These are phyloP conservation scores for Luperina testacea DNA, from an alignment of 2,888 invertebrate species.

Conservation along the genomic window DNA sequence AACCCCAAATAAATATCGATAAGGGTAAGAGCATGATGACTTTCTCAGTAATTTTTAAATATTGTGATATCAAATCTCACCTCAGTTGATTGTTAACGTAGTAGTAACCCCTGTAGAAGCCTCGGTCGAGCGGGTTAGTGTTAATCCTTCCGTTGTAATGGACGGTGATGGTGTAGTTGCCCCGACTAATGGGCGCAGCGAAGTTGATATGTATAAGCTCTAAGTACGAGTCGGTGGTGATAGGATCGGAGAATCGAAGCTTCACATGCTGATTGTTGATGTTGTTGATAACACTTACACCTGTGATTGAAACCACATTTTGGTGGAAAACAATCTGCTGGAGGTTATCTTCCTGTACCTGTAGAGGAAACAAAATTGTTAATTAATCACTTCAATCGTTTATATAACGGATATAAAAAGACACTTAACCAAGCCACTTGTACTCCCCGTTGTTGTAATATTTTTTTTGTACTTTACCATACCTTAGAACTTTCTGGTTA, in stretches of 20 bases:
- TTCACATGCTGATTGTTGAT: constrained; percentile 67
- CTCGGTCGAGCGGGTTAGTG: constrained; percentile 83
- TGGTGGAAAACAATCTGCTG: constrained; percentile 84
- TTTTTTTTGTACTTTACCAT: neutral
- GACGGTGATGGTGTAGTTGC: constrained; percentile 79
- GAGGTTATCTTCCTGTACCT: constrained; percentile 77
- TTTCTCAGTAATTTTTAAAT: neutral
- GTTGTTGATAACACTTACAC: constrained; percentile 72
- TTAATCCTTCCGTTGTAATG: constrained; percentile 80
- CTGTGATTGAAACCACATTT: constrained; percentile 78
- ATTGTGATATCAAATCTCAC: constrained; percentile 67
- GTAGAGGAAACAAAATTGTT: constrained; percentile 7
- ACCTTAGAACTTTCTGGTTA: neutral
- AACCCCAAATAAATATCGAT: neutral
- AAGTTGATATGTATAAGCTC: constrained; percentile 82
- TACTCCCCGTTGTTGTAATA: neutral
- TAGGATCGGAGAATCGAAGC: constrained; percentile 71
- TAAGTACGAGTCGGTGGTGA: constrained; percentile 78
- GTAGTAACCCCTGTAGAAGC: constrained; percentile 86
- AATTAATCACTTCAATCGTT: neutral
- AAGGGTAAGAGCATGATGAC: neutral
- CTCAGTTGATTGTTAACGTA: constrained; percentile 72
- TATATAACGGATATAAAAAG: neutral
- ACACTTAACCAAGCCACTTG: neutral
- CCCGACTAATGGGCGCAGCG: constrained; percentile 70